Percentiles rank a stretch among this genome's conserved stretches.
Conservation (phyloP, 30 jellyfish, hydroid and myxozoan genomes). For the Pelagia noctiluca region DNA sequence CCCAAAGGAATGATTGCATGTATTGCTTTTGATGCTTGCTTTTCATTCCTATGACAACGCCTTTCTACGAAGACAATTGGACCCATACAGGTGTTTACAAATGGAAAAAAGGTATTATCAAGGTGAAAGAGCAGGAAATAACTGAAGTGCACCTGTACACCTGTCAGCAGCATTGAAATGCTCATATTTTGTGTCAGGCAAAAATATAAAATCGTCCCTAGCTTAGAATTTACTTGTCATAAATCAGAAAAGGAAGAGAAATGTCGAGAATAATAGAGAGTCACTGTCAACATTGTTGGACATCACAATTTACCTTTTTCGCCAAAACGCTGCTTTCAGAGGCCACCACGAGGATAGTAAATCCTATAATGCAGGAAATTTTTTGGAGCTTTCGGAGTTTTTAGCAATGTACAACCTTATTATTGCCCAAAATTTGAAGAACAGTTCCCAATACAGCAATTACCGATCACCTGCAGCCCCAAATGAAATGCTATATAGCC, state of each 20-base stretch:
- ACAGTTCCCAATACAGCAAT: too few relatives aligned
- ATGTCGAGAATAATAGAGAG: neutral
- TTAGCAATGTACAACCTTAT: too few relatives aligned
- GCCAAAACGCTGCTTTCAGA: conserved; percentile 19
- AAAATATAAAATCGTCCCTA: neutral
- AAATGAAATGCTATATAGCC: too few relatives aligned
- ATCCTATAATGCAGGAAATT: too few relatives aligned
- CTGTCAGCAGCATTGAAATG: conserved; percentile 7
- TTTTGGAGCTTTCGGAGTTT: too few relatives aligned
- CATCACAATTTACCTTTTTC: neutral
- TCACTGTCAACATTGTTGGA: conserved; percentile 1
- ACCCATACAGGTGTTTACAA: neutral
- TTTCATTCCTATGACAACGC: conserved; percentile 11
- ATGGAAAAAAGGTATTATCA: conserved; percentile 8
- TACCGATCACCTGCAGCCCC: too few relatives aligned
- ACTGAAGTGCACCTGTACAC: neutral
- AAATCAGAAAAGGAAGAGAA: neutral
- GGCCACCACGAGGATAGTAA: conserved; percentile 8
- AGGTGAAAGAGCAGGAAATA: neutral
- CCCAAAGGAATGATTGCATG: conserved; percentile 13
- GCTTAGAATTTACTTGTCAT: neutral
- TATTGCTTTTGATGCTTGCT: conserved; percentile 36
- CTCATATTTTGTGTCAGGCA: neutral
- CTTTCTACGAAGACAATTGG: conserved; percentile 20
- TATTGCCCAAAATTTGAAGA: too few relatives aligned